Evolutionary conservation across 2,888 invertebrate species (phyloP).

Genomic region (Tetrapedia diversipes): DNA sequence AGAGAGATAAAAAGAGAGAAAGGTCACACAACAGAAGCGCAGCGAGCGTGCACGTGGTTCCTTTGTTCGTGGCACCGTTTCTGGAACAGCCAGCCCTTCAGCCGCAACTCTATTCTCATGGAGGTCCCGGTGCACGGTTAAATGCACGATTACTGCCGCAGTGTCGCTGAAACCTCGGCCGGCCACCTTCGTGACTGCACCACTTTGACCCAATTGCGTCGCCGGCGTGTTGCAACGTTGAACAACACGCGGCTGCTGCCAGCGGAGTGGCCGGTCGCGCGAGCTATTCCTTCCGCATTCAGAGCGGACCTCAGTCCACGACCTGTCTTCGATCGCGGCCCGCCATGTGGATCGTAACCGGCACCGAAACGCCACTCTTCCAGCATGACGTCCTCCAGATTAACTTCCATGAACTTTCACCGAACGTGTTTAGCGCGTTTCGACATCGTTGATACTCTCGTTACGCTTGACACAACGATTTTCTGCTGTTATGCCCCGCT

Average conservation of each 20-base stretch:
- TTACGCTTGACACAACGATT: background rate
- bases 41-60: slow-evolving; percentile 59
- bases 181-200: slow-evolving; percentile 69
- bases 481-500: background rate
- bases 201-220: slow-evolving; percentile 71
- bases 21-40: slow-evolving; percentile 45
- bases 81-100: slow-evolving; percentile 62
- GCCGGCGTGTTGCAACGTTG: slow-evolving; percentile 54
- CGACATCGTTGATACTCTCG: background rate
- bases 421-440: slow-evolving; percentile 32
- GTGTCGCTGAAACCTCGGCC: slow-evolving; percentile 57
- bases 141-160: slow-evolving; percentile 60
- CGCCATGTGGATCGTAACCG: slow-evolving; percentile 19
- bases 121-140: slow-evolving; percentile 53
- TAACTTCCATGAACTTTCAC: slow-evolving; percentile 43
- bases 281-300: slow-evolving; percentile 54
- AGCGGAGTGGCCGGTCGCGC: slow-evolving; percentile 6
- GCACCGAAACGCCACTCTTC: slow-evolving; percentile 39
- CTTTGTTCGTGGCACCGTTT: slow-evolving; percentile 66
- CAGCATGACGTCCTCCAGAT: slow-evolving; percentile 26
- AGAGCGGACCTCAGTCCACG: slow-evolving; percentile 22
- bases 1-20: no score
- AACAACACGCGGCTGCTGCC: slow-evolving; percentile 24
- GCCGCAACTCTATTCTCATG: slow-evolving; percentile 59
- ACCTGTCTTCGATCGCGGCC: slow-evolving; percentile 44